Evolutionary conservation across 2,797 vertebrate species (phyloP), one percentile per base, ranked within the genome.

Genomic region (Notolabrus celidotus): DNA sequence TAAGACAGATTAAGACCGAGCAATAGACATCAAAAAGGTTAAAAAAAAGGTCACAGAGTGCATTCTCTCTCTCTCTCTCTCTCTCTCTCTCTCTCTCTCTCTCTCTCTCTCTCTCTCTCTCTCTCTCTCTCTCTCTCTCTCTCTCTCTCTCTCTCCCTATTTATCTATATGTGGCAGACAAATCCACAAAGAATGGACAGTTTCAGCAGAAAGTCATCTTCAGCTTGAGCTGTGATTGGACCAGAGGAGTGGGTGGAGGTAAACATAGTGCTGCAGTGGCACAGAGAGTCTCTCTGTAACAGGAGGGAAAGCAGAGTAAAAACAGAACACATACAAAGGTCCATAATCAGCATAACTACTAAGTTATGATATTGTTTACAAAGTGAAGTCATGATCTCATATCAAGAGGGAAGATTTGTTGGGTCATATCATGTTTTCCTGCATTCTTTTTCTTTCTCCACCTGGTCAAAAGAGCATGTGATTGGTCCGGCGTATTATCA

Each of bases 221-320:
- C 64, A 58, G 63, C 71, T 20, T 69, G 65, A 74, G 75, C 64
- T 67, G 46, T 89, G 86, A 92, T 87, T 90, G 90, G 90, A 72
- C 64, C 51, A 90, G 57, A 78, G 54, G 33, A 76, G 64, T 88
- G 83, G 84, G 88, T 86, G 89, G 86, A 74, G 51, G 74, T 76
- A 68, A 82, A 67, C 52, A 46, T 34, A 49, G 47, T 65, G 41
- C 46, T 46, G 52, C 33, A 63, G 59, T 39, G 39, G 54, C 64
- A 54, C 34, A 66, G 59, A 43, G 46, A 74, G 58, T 29, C 64
- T 54, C 42, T 55, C 34, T 53, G 36, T 42, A 54, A 55, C 47
- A 39, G 17, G n/a, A 51, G 34, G 51, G 9, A 63, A 36, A 29
- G 22, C 9, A 16, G 50, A 60, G 45, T 67, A 34, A 68, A 54